Evolutionary conservation across 2,113 vertebrate species (phyloP).

Genomic region (Ophthalmolycus amberensis): DNA sequence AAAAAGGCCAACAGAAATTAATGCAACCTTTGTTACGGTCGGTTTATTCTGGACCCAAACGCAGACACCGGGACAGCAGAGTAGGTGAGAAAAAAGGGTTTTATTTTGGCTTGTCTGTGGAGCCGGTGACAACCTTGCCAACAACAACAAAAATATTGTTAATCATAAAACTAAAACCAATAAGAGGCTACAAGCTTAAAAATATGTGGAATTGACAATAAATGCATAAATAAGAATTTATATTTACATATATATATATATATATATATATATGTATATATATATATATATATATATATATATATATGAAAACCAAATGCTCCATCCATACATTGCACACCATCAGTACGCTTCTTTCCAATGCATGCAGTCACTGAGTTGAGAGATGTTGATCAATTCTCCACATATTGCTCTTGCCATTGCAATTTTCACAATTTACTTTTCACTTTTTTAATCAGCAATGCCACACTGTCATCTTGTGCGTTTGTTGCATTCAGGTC

Average conservation of each 20-base stretch:
- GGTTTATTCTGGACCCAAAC: no score
- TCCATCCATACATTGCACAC: neutral
- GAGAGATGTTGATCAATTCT: neutral
- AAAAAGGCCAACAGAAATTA: neutral
- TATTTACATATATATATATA: neutral
- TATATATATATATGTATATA: neutral
- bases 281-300: neutral
- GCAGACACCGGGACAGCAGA: no score
- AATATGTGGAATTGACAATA: neutral
- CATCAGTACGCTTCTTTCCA: neutral
- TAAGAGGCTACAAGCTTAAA: neutral
- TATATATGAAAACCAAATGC: neutral
- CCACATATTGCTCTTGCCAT: neutral
- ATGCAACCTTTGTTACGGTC: neutral
- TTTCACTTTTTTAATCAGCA: neutral
- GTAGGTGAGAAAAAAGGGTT: no score
- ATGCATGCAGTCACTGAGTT: neutral
- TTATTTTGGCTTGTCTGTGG: no score
- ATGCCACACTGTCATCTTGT: neutral
- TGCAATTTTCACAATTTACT: neutral
- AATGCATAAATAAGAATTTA: neutral
- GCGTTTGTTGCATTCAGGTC: constrained; percentile 66
- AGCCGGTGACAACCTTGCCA: neutral
- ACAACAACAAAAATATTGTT: neutral
- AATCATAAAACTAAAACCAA: neutral